Base-by-base conservation (phyloP, 2,888 invertebrate species). In the Xestia ashworthii region DNA sequence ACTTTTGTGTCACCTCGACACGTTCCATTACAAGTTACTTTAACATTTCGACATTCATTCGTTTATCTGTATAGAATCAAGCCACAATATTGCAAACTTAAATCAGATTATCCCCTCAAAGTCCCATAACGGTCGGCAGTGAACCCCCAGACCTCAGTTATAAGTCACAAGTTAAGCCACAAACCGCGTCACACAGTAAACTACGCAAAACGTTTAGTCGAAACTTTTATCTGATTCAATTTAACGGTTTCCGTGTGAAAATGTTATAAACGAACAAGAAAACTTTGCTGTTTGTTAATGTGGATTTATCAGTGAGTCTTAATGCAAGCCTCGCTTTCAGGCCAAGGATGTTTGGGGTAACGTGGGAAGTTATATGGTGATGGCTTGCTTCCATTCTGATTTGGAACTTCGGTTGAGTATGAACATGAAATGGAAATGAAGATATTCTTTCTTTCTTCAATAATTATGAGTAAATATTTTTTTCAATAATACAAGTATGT, bases 171-270 rank as follows among this genome's bases (percentile, higher is more conserved):
- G 82, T 82, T 76, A 62, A 82, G 16, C 81, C 81, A 9, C 68
- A 76, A 66, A 73, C 83, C 65, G 71, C 76, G 69, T 69, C 69
- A 82, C 84, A 80, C 82, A 66, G 62, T 79, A 66, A 82, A 80
- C 86, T 76, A 80, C 78, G 74, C 81, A 73, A 76, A 86, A 83
- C 72, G 74, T 86, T 88, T 83, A 72, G 72, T 74, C 12, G n/a
- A 76, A 86, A 88, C 78, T 86, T 86, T 78, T 78, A 88, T 81
- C 78, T 76, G 80, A 86, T 86, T 86, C 84, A 86, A 86, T 86
- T 83, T 76, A 74, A 76, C 76, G 65, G 76, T 71, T 76, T 86
- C 70, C 81, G 81, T 78, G 88, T 86, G 78, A 81, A 78, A 88
- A 73, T n/a, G 71, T 88, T 82, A 82, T 85, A 86, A 80, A 74